Base-by-base conservation (phyloP, 2,797 vertebrate genomes). In the Ataeniobius toweri region DNA sequence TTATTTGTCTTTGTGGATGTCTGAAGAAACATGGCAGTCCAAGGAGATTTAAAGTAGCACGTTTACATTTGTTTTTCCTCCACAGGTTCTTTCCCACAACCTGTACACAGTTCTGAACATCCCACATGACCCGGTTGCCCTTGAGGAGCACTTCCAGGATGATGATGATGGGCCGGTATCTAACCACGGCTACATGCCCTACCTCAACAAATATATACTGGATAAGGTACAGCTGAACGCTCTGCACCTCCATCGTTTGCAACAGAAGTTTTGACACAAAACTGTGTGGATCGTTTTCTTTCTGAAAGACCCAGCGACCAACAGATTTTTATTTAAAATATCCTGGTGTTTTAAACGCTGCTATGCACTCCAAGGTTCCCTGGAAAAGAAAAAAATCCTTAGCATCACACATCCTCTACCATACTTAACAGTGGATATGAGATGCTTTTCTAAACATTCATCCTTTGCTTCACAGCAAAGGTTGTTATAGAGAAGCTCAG, bases 101-200 rank as follows among this genome's bases (percentile, higher is more conserved):
- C 94, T 99, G 75, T 99, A 98, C 94, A 99, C 98, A 0, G 98
- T 99, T 75, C 94, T 99, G 83, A 93, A 96, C 89, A 99, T 99
- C 88, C 98, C 97, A 3, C 98, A 99, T 0, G 97, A 99, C 74
- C 98, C 98, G 0, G 97, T 98, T 75, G 97, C 98, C 6, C 93
- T 99, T 86, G 98, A 99, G 82, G 97, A 99, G 72, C 98, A 99
- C 94, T 99, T 99, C 93, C 96, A 98, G 10, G 98, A 99, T 5
- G 98, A 99, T 0, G 98, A 99, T 0, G 97, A 99, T 0, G 98
- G 98, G 1, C 98, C 98, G 0, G 98, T 99, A 76, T 99, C 98
- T 83, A 98, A 98, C 92, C 98, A 99, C 84, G 98, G 98, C 46
- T 99, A 99, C 91, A 99, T 99, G 98, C 98, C 98, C 1, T 99